phyloP scores from a whole-genome alignment of 2,797 vertebrate species.

The Enteromius treurensis region DNA sequence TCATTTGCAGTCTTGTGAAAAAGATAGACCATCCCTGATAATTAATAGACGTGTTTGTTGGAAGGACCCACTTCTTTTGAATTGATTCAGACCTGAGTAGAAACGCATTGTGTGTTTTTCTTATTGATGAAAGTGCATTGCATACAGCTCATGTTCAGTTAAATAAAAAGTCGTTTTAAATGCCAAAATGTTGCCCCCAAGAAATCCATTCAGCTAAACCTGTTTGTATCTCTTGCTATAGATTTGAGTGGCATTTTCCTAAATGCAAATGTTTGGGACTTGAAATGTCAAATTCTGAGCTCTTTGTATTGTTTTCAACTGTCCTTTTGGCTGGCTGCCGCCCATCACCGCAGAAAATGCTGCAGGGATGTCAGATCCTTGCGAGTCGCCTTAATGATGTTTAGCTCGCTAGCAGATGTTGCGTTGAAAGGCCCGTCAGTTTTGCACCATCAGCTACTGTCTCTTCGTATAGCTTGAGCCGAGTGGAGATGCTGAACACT shows the following conservation, averaged over 20 bases:
- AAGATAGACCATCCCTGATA: slow-evolving; percentile 71
- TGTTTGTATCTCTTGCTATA: slow-evolving; percentile 14
- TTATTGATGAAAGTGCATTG: slow-evolving; percentile 14
- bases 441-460: slow-evolving; percentile 51
- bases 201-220: slow-evolving; percentile 7
- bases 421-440: slow-evolving; percentile 50
- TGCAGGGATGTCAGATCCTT: slow-evolving; percentile 44
- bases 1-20: slow-evolving; percentile 72
- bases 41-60: slow-evolving; percentile 75
- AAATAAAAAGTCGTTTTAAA: slow-evolving; percentile 31
- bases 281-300: slow-evolving; percentile 33
- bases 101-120: slow-evolving; percentile 55
- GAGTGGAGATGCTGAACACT: slow-evolving; percentile 19
- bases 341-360: slow-evolving; percentile 21
- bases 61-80: slow-evolving; percentile 70
- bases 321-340: slow-evolving; percentile 27
- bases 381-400: slow-evolving; percentile 50
- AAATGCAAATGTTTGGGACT: slow-evolving; percentile 27
- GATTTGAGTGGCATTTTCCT: slow-evolving; percentile 19
- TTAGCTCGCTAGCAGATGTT: slow-evolving; percentile 48
- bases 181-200: not conserved
- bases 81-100: slow-evolving; percentile 69
- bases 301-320: slow-evolving; percentile 1
- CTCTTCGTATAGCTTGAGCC: slow-evolving; percentile 37
- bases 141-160: not conserved